phyloP scores from a whole-genome alignment of 2,797 vertebrate species.

The Paedocypris micromegethes region DNA sequence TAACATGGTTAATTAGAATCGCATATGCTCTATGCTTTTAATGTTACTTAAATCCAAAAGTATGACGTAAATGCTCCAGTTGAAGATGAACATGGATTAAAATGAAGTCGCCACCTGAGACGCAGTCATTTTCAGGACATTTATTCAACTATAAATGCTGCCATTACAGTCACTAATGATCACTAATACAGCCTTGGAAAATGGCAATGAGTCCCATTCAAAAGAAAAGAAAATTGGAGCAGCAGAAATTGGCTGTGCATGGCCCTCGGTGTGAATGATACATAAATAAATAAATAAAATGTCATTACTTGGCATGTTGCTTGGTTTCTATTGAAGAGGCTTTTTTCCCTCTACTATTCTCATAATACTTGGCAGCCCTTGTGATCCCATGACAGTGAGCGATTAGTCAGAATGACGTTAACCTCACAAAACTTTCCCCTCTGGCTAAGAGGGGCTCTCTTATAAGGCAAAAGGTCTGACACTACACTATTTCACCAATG shows the following conservation, averaged over 20 bases:
- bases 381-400: constrained; percentile 49
- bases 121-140: constrained; percentile 35
- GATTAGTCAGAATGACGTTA: constrained; percentile 54
- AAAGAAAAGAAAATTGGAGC: constrained; percentile 8
- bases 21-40: constrained; percentile 23
- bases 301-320: constrained; percentile 38
- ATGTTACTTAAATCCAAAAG: constrained; percentile 20
- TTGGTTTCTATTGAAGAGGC: constrained; percentile 34
- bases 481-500: constrained; percentile 8
- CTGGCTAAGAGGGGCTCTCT: constrained; percentile 42
- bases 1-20: neutral
- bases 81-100: constrained; percentile 1
- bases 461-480: constrained; percentile 7
- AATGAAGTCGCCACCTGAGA: constrained; percentile 3
- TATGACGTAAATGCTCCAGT: constrained; percentile 16
- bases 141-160: constrained; percentile 39
- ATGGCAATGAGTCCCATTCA: constrained; percentile 22
- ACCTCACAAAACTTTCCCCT: constrained; percentile 44
- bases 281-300: neutral
- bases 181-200: constrained; percentile 8
- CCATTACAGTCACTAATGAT: constrained; percentile 45
- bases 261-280: constrained; percentile 23
- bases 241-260: constrained; percentile 26
- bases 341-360: constrained; percentile 11
- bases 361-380: constrained; percentile 51